phyloP scores from a whole-genome alignment of 2,113 vertebrate genomes.

The Phocoena sinus region DNA sequence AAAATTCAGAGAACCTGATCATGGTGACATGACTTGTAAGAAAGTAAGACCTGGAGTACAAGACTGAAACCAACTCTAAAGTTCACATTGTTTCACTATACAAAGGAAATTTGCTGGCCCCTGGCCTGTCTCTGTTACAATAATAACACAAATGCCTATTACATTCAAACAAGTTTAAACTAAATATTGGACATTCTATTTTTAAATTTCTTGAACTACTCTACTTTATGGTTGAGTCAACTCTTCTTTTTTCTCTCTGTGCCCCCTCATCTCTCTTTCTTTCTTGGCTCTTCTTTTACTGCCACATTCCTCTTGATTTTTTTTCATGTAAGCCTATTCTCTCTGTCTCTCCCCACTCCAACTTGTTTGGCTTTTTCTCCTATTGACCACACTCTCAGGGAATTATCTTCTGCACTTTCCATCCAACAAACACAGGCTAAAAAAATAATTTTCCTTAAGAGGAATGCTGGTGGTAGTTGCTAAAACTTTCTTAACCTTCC shows the following conservation, averaged over 20 bases:
- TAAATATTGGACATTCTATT: background rate
- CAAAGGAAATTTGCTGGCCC: background rate
- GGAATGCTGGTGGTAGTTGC: background rate
- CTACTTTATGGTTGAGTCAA: background rate
- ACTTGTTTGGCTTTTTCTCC: background rate
- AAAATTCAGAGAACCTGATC: background rate
- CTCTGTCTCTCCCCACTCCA: too few species aligned
- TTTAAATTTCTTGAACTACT: background rate
- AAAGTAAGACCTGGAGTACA: background rate
- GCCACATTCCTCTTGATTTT: background rate
- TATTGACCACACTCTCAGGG: background rate
- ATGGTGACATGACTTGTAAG: background rate
- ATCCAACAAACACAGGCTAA: background rate
- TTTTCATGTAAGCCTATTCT: background rate
- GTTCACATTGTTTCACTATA: background rate
- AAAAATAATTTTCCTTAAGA: background rate
- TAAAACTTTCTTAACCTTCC: background rate
- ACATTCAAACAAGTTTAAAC: background rate
- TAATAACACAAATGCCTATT: background rate
- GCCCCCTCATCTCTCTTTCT: background rate
- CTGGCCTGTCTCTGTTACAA: background rate
- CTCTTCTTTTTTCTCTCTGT: background rate
- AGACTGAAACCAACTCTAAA: background rate
- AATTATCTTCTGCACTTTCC: background rate
- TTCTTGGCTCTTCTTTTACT: background rate